Base-by-base conservation (phyloP, 2,113 vertebrate species). In the Nicator chloris region DNA sequence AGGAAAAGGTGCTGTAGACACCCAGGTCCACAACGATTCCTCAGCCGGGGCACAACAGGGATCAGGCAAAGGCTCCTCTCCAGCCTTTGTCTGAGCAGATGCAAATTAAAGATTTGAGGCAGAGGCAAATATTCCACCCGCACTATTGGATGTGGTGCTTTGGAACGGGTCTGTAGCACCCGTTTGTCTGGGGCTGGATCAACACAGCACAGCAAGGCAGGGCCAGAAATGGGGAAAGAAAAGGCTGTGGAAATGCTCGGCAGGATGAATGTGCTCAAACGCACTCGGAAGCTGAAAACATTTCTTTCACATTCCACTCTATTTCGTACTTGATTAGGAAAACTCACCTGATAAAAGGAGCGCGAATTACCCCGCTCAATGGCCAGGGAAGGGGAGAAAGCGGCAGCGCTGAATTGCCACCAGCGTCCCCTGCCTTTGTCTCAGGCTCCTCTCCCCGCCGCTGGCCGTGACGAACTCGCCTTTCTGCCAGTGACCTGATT, bases 401-500 rank as follows among this genome's bases (percentile, higher is more conserved):
- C 51, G 14, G 66, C 50, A 64, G 70, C 59, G 3, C 53, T 50
- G 53, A 9, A 42, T 63, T 47, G 64, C 53, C 78, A 4, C 0
- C 42, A 27, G 77, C 70, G 35, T 15, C 39, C 35, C 63, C 26
- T 2, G 44, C 28, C 91, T 94, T 94, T 95, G 93, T 92, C 70
- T 92, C 86, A 14, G 86, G 45, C 86, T 56, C n/a, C n/a, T n/a
- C n/a, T n/a, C 54, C 18, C 82, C 23, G 10, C 90, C 18, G 65
- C 47, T 45, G 83, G 7, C 93, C 73, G 82, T 23, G 90, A 54
- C 93, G 49, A 50, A 77, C 83, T 92, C 81, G 51, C 44, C 7
- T 37, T 42, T 44, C 56, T 77, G 90, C 3, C 30, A 19, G 24
- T 97, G 96, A 97, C 93, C 93, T 79, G 94, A 90, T 97, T 97